Evolutionary conservation across 2,888 invertebrate genomes (phyloP).

Genomic region (Agrotis clavis): DNA sequence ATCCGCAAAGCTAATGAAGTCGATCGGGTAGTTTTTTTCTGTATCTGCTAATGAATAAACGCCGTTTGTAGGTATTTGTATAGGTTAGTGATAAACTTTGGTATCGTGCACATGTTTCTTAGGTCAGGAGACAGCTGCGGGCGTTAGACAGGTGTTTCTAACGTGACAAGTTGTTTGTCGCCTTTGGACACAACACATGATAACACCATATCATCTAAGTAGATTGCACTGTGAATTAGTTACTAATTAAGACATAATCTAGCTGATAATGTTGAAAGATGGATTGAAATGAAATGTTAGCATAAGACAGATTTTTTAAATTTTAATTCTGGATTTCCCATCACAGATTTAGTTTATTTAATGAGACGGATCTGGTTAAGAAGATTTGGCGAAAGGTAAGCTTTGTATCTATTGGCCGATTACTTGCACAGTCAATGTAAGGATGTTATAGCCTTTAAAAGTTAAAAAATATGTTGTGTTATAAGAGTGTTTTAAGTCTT

Average conservation of each 20-base stretch:
- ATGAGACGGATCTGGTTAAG: background rate
- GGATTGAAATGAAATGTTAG: background rate
- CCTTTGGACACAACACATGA: conserved; percentile 41
- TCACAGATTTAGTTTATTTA: background rate
- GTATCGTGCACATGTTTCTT: conserved; percentile 70
- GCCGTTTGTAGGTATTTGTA: conserved; percentile 61
- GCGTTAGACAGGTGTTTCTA: conserved; percentile 88
- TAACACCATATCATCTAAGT: conserved; percentile 36
- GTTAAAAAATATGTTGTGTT: background rate
- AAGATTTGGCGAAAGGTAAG: background rate
- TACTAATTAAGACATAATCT: background rate
- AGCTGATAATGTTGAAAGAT: conserved; percentile 14
- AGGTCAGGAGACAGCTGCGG: conserved; percentile 80
- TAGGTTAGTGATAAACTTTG: conserved; percentile 67
- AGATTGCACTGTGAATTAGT: background rate
- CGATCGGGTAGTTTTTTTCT: conserved; percentile 59
- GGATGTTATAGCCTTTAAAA: background rate
- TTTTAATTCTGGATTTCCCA: background rate
- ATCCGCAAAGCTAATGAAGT: conserved; percentile 65
- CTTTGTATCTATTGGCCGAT: background rate
- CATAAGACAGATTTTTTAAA: background rate
- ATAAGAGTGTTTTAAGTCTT: background rate
- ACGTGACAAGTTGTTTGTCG: conserved; percentile 69
- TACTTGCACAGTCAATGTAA: background rate
- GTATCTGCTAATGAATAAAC: conserved; percentile 69